Base-by-base conservation (phyloP, 1,140 invertebrate genomes). In the Drosophila takahashii region DNA sequence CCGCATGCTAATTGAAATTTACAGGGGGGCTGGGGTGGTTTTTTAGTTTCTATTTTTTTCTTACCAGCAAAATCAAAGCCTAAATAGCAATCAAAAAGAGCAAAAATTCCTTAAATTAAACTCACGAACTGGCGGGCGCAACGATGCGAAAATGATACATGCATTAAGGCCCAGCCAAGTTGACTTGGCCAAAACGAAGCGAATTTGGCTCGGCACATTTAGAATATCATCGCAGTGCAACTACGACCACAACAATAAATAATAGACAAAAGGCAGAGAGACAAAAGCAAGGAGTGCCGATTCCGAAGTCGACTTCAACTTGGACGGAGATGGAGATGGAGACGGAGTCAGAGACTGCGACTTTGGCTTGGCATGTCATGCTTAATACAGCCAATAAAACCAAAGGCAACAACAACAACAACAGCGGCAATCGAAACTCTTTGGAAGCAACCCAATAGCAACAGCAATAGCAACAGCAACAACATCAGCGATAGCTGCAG, bases 51-150 rank as follows among this genome's bases (percentile, higher is more conserved):
- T 39, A 8, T n/a, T n/a, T 16, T 50, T 50, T 50, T 18, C 26
- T 39, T 50, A 53, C 42, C 36, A 53, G 48, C 41, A 58, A 77
- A 77, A 77, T 77, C 77, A 86, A 86, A 86, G 79, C 75, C 72
- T 87, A 87, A 87, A 87, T 87, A 87, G 83, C 83, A 87, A 87
- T 87, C 85, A 87, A 89, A 87, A 89, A 77, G 80, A 84, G 67
- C 84, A 76, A 87, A 87, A 87, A 87, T 89, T 87, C 85, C 84
- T 89, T 79, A 87, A 87, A 87, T 87, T 87, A 87, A 87, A 84
- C 84, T 87, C 84, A 87, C 84, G 84, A 87, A 87, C 67, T 87
- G 34, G 60, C 74, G 69, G 67, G 45, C 66, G 72, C 84, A 89
- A 80, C 84, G 84, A 87, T 87, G 84, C 84, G 84, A 87, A 87